Evolutionary conservation across 2,888 invertebrate species (phyloP).

Genomic region (Sepiola atlantica): DNA sequence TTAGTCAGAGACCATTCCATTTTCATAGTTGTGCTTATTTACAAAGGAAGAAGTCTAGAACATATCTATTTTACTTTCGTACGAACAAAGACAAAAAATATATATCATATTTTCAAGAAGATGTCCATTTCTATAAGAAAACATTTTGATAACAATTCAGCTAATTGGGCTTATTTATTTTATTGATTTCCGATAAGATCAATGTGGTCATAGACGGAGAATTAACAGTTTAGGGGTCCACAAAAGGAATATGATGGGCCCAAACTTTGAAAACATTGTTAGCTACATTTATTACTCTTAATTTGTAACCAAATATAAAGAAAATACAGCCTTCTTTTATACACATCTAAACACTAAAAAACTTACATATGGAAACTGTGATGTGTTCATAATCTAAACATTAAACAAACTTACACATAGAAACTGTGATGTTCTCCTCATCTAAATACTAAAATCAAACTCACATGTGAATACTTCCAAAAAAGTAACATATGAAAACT

Average conservation of each 20-base stretch:
- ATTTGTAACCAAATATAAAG: no score
- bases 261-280: neutral
- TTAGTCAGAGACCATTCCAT: neutral
- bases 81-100: neutral
- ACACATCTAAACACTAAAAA: no score
- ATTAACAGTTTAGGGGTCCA: neutral
- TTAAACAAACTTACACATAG: no score
- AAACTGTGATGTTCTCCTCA: no score
- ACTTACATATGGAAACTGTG: no score
- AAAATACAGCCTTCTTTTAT: no score
- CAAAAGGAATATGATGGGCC: neutral
- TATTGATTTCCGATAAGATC: neutral
- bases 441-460: no score
- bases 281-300: no score
- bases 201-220: neutral
- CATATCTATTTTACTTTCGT: neutral
- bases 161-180: neutral
- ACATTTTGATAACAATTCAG: neutral
- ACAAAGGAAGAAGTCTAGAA: neutral
- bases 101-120: neutral
- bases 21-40: neutral
- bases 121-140: neutral
- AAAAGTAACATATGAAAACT: no score
- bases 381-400: no score
- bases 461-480: no score